Evolutionary conservation across 2,113 vertebrate genomes (phyloP), one percentile per base, ranked within the genome.

Genomic region (Gobiocypris rarus): DNA sequence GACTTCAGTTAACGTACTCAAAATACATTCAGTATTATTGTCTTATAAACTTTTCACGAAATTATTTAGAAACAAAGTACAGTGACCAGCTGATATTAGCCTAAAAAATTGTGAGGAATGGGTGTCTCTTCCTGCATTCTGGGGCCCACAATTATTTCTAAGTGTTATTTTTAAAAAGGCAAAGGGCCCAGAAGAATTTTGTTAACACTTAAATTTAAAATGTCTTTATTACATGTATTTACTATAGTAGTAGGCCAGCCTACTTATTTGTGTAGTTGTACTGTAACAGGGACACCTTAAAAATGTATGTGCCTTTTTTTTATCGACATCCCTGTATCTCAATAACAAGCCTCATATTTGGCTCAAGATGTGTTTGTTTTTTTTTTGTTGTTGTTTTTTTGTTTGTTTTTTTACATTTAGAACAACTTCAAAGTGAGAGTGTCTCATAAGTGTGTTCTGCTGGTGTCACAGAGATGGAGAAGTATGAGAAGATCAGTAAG

Each of bases 401-500:
- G 0, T 14, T 14, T 48, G n/a, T 14, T 3, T 61, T 19, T 41
- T 63, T 2, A 45, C 41, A 63, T 43, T 52, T 75, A 48, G 14
- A 28, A 52, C 24, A 17, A 1, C 14, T 17, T 31, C 43, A 26
- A 26, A 15, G 43, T 75, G 45, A 75, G 14, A 14, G 45, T 3
- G 14, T 50, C 3, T 48, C 9, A 15, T 34, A 67, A n/a, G 17
- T 34, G 43, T 54, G 22, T 24, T 67, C 7, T 70, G 31, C 73
- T 70, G 9, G 80, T 28, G 15, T 58, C 48, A 22, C 81, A 71
- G 81, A 54, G 74, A 98, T 98, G 97, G 97, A 99, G 92, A 97
- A 97, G 89, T 98, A 98, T 81, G 97, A 98, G 89, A 98, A 96
- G 90, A 96, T 99, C 0, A 93, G 95, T 2, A 97, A 98, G 90